Evolutionary conservation across 2,113 vertebrate species (phyloP), one percentile per base, ranked within the genome.

Genomic region (Chitala chitala): DNA sequence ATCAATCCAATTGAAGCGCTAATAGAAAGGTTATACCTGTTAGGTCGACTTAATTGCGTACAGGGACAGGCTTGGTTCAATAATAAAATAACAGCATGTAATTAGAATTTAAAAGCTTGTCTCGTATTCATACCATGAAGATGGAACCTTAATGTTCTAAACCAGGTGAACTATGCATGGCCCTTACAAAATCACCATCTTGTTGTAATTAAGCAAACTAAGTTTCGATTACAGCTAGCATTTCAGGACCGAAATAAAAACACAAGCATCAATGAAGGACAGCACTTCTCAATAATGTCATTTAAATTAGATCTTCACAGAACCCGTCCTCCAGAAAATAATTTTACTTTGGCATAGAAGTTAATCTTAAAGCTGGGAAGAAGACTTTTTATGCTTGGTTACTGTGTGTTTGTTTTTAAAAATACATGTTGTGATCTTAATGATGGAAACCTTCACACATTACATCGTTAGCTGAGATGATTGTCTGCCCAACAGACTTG

Each of bases 171-270:
- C 31, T 65, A 69, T 42, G 26, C 26, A 51, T n/a, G 29, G 53
- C 31, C 63, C 71, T 74, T 72, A 68, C 59, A 75, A 75, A 72
- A 78, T 71, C 56, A 29, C 33, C 20, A 26, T 55, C 33, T 36
- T 54, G 26, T 53, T 78, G 63, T 71, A 66, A 75, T 71, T 55
- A 66, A 71, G 68, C 24, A 12, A 31, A 26, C 65, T 36, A 31
- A 44, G 51, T 56, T 71, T 54, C 55, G 69, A 71, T 71, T 71
- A 38, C 51, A 40, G 48, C 72, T 73, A 50, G 56, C 17, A 50
- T 50, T 63, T 40, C 26, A 15, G 40, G 26, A 61, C 38, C 29
- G 38, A 73, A 73, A 38, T 17, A 50, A 68, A 29, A 38, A 54
- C 20, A 6, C 55, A 24, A 55, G 36, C 40, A 36, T 10, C n/a